Evolutionary conservation across 2,888 invertebrate species (phyloP), one percentile per base, ranked within the genome.

Genomic region (Limulus polyphemus): DNA sequence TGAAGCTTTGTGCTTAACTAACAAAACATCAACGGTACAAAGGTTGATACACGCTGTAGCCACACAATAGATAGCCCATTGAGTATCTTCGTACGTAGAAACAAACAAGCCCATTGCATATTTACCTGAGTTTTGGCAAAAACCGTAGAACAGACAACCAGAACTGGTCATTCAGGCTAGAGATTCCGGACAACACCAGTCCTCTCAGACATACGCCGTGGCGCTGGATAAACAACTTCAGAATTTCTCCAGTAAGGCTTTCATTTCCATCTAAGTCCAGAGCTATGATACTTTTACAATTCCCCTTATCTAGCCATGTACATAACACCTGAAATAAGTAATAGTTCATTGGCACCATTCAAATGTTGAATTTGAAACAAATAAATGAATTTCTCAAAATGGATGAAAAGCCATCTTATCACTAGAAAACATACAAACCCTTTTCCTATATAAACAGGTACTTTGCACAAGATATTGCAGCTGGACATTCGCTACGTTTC

Each of bases 151-250:
- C 88, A 70, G 90, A 88, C 80, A 93, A 90, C 95, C 98, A 99
- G 69, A 99, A 84, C 74, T 94, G 92, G 79, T 99, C 99, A 0
- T 97, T 94, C 71, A 99, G 90, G 75, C 97, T 97, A 0, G 97
- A 89, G 87, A 99, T 98, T 56, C 99, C 95, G 62, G 91, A 89
- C 47, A 97, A 79, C 64, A 86, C 84, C 55, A 97, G 81, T 0
- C 93, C 98, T 77, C 85, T 84, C 63, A 99, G 81, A 76, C 94
- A 92, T 65, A 83, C 83, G 7, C 98, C 98, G 77, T 91, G 85
- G 56, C 90, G 84, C 59, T 87, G 88, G 64, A 99, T 79, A 78
- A 99, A 94, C 74, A 92, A 90, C 74, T 90, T 86, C 60, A 99
- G 81, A 0, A 86, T 89, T 74, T 93, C 92, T 76, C 99, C 98